Base-by-base conservation (phyloP, 2,888 invertebrate genomes). In the Creontiades dilutus region DNA sequence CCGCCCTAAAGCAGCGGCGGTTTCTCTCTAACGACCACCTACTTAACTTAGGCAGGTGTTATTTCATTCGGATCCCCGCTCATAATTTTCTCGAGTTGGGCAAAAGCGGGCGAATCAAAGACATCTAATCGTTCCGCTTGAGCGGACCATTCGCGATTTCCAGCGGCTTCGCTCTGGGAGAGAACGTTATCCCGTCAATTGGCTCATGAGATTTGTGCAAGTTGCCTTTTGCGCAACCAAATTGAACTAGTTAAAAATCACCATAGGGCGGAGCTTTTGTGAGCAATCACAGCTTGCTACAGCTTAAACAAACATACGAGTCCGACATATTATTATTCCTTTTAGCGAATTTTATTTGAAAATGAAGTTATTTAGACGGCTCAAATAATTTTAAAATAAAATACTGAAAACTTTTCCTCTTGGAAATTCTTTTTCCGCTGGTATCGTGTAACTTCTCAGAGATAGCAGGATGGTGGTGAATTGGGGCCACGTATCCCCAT, bases 31-130 rank as follows among this genome's bases (percentile, higher is more conserved):
- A 68, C 23, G 68, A 68, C 23, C 57, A 57, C n/a, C 57, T 57
- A 57, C 57, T 57, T 57, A 57, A 57, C 57, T 57, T 57, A 57
- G 19, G 68, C 68, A 68, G 68, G 68, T 68, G 68, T 68, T 68
- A 68, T 68, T 68, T 68, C 23, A 68, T 23, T 68, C 27, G n/a
- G 7, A 57, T 57, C 16, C n/a, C 68, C 19, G 12, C 23, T 68
- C 68, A 68, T 23, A 68, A 19, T 68, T 68, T 68, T 23, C 68
- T 23, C 23, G 68, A 68, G 68, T 68, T 68, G 68, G 19, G 68
- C 19, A 68, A 68, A 68, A 23, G 23, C 5, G 68, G 23, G 19
- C 68, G 27, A 23, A 68, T 68, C 68, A 68, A 68, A 68, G 68
- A 23, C 68, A 68, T 68, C 68, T 68, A 68, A 68, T 68, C 68